Conservation (phyloP, 37 sponge, comb jelly and placozoan species). For the Axinella damicornis region DNA sequence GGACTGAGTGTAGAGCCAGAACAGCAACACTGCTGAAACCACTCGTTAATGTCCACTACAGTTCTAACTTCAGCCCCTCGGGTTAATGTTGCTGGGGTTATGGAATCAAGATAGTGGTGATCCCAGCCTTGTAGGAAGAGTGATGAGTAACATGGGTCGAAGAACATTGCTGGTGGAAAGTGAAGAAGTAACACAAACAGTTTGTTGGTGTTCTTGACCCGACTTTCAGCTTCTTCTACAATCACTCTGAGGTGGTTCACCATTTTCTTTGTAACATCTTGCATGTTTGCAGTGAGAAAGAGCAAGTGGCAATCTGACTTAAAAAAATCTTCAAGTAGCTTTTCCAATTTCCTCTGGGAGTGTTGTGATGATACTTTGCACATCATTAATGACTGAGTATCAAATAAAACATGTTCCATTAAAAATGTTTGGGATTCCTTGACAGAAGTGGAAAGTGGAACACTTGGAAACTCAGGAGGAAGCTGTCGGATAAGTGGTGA, state of each 20-base stretch:
- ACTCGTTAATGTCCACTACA: slow-evolving; percentile 8
- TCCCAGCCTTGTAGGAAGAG: slow-evolving; percentile 82
- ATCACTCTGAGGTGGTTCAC: slow-evolving; percentile 64
- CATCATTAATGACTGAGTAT: slow-evolving; percentile 12
- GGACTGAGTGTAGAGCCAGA: no score
- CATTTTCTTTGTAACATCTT: slow-evolving; percentile 30
- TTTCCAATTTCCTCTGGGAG: slow-evolving; percentile 21
- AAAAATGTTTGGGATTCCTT: not conserved
- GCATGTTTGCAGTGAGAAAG: not conserved
- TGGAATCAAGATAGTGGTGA: slow-evolving; percentile 65
- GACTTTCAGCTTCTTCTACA: slow-evolving; percentile 65
- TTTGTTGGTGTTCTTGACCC: not conserved
- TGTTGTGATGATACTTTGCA: slow-evolving; percentile 30
- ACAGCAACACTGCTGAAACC: no score
- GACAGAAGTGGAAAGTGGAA: no score
- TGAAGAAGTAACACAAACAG: slow-evolving; percentile 67
- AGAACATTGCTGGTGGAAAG: slow-evolving; percentile 61
- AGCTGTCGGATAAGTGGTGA: slow-evolving; percentile 63
- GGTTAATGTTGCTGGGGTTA: not conserved
- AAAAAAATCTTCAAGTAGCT: slow-evolving; percentile 11
- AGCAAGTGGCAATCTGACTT: slow-evolving; percentile 3
- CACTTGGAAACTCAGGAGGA: slow-evolving; percentile 37
- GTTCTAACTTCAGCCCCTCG: not conserved
- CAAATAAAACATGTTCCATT: not conserved
- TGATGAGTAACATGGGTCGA: slow-evolving; percentile 65